Evolutionary conservation across 2,888 invertebrate species (phyloP).

Genomic region (Hermaeophaga mercurialis): DNA sequence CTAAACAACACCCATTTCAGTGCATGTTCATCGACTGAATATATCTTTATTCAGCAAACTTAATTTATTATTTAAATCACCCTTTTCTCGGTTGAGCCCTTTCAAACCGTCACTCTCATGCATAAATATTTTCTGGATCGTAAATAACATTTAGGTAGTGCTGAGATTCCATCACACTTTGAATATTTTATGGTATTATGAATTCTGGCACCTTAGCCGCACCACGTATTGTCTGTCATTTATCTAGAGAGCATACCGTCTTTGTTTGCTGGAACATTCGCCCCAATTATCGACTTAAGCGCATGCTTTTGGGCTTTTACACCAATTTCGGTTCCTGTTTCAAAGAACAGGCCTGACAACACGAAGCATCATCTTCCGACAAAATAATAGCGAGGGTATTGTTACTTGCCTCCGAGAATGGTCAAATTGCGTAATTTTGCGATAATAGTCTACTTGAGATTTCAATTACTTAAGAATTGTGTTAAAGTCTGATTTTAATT

Average conservation of each 20-base stretch:
- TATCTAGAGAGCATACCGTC: background rate
- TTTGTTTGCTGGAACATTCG: background rate
- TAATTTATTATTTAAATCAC: no score
- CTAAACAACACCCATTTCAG: no score
- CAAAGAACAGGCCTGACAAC: background rate
- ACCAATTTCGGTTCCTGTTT: background rate
- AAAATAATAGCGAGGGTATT: no score
- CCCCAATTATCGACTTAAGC: slow-evolving; percentile 2
- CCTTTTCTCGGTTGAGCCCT: no score
- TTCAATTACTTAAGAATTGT: no score
- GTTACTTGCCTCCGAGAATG: no score
- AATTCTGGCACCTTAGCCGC: slow-evolving; percentile 3
- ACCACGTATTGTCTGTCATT: slow-evolving; percentile 6
- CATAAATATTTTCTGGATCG: background rate
- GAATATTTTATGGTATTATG: background rate
- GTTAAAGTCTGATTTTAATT: no score
- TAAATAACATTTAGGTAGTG: background rate
- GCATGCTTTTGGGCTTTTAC: slow-evolving; percentile 1
- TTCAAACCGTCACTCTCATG: no score
- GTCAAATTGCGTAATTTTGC: no score
- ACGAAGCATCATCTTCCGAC: background rate
- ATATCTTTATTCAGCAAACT: no score
- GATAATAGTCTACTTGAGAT: no score
- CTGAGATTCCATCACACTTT: background rate
- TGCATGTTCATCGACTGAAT: no score